Evolutionary conservation across 2,888 invertebrate genomes (phyloP).

Genomic region (Phengaris alcon): DNA sequence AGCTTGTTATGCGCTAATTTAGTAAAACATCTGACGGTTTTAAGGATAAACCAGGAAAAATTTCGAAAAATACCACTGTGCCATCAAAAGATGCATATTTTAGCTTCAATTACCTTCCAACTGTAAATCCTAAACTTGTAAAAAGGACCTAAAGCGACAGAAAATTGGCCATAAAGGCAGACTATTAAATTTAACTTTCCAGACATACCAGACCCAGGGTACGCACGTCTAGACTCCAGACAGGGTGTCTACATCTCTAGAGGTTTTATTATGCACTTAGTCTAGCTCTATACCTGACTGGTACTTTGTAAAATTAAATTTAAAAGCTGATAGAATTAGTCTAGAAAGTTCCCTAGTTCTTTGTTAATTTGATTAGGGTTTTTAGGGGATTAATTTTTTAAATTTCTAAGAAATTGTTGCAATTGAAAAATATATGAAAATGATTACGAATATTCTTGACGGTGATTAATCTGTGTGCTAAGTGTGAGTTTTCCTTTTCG

Average conservation of each 20-base stretch:
- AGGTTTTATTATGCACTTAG: conserved; percentile 13
- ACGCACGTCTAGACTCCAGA: conserved; percentile 17
- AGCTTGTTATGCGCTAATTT: neutral
- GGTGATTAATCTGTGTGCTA: too few species aligned
- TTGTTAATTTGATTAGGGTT: too few species aligned
- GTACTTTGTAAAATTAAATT: neutral
- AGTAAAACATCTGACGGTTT: too few species aligned
- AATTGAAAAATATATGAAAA: too few species aligned
- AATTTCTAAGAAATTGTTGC: too few species aligned
- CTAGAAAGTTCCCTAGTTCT: neutral
- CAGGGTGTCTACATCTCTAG: neutral
- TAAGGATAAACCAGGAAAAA: neutral
- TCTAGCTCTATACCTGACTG: neutral
- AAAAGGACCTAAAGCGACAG: neutral
- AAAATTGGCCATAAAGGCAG: neutral
- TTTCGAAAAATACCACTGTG: neutral
- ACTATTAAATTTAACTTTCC: conserved; percentile 1
- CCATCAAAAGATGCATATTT: neutral
- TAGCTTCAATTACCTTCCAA: neutral
- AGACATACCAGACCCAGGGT: conserved; percentile 9
- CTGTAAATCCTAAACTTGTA: neutral
- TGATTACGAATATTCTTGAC: too few species aligned
- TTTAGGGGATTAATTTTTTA: too few species aligned
- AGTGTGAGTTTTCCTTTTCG: too few species aligned
- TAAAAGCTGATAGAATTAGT: neutral